Base-by-base conservation (phyloP, 1,140 invertebrate species). In the Idris sp. region DNA sequence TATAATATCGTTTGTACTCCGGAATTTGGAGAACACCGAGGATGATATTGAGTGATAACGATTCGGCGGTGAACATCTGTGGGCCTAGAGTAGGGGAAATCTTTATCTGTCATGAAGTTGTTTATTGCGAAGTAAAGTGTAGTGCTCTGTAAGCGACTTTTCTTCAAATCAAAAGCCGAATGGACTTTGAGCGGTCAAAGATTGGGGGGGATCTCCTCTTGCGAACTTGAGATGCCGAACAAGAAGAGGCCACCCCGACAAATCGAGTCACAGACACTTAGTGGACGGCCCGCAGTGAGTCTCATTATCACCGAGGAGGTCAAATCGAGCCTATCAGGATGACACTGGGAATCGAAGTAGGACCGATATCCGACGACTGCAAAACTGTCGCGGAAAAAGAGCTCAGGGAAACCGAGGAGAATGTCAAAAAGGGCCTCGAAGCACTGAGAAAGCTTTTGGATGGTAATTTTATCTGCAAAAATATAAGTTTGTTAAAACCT, bases 371-470 rank as follows among this genome's bases (percentile, higher is more conserved):
- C 41, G 36, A 74, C 56, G 88, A 88, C 38, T 71, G 81, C 3
- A 82, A 86, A 74, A 87, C 89, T 48, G 85, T 91, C 30, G 92
- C 92, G 1, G 83, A 86, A 43, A 89, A 89, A 25, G 92, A 94
- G 81, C 82, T 94, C 0, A 81, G 92, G 33, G 92, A 94, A 77
- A 89, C 89, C 0, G 90, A 92, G 0, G 92, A 92, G 74, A 89
- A 89, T 56, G 88, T 91, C 0, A 88, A 90, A 72, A 83, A 89
- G 10, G 91, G 88, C 9, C 82, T 93, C n/a, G 83, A 81, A 56
- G 89, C 90, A 16, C 83, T 94, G 0, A 86, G 88, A 43, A 88
- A 90, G 74, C 82, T 92, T 8, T 82, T 94, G 0, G 89, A 91
- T 75, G 91, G 91, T 83, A 62, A 71, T 53, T 69, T 69, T 40